Evolutionary conservation across 1,140 invertebrate species (phyloP), one percentile per base, ranked within the genome.

Genomic region (Scaptomyza hsui): DNA sequence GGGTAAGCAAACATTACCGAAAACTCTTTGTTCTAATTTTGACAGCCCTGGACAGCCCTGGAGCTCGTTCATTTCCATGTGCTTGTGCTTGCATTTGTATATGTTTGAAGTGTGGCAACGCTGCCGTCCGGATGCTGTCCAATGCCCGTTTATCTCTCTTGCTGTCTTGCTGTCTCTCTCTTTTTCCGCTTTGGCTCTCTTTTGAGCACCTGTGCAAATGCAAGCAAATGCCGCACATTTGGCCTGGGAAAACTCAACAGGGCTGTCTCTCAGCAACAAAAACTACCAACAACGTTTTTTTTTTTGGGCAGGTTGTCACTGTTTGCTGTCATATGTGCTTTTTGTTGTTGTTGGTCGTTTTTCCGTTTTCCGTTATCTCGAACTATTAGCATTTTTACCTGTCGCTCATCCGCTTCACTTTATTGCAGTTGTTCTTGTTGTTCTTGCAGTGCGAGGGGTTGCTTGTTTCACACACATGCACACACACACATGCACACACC

Each of bases 191-290:
- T 24, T 24, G 4, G 4, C 53, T 3, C 24, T 19, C 39, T 6
- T 35, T 35, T 45, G 57, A 63, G 47, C 80, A 83, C 80, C 80
- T 83, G 80, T 83, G 76, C 80, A 83, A 83, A 83, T 82, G 65
- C 69, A 63, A 51, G 48, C 42, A 70, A 29, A 45, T 13, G 51
- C 67, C 42, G 55, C 37, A 29, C 7, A 7, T 5, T 29, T 49
- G 18, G 63, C 45, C 57, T 73, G 71, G 65, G 71, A 73, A 73
- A 68, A 73, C 45, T 65, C 61, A 52, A 65, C 52, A 71, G 52
- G 52, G 61, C 37, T 44, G 52, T 26, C 61, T 71, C 51, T 18
- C 62, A 49, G 19, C 16, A 32, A 4, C 13, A 52, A 13, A 15
- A 56, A n/a, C 19, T 18, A 26, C 5, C 18, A 48, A 42, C 41